These are phyloP conservation scores for Unio delphinus DNA, from an alignment of 2,888 invertebrate species.

Conservation along the genomic window DNA sequence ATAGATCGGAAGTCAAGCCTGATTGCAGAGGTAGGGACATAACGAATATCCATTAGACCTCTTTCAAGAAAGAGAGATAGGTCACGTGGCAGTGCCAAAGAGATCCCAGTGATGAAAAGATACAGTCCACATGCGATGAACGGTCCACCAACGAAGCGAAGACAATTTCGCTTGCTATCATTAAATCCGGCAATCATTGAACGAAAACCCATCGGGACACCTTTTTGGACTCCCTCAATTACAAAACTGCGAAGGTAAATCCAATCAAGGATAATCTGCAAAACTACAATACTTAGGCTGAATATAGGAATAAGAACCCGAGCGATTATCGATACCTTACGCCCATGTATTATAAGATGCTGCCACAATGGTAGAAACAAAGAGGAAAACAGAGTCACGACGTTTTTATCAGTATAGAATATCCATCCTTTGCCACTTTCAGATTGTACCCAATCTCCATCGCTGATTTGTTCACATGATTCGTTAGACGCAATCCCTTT, in stretches of 20 bases:
- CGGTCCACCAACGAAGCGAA: constrained; percentile 29
- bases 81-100: constrained; percentile 21
- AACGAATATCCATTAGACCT: constrained; percentile 13
- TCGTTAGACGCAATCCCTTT: too few species aligned
- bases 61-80: constrained; percentile 14
- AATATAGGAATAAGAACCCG: constrained; percentile 18
- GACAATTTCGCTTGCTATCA: constrained; percentile 24
- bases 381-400: not conserved
- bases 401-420: not conserved
- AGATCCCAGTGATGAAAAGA: constrained; percentile 1
- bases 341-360: not conserved
- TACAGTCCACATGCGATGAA: too few species aligned
- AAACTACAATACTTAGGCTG: constrained; percentile 16
- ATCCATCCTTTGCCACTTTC: not conserved
- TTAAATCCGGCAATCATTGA: constrained; percentile 33
- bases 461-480: not conserved
- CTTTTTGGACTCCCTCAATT: constrained; percentile 19
- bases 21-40: constrained; percentile 5
- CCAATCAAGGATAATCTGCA: constrained; percentile 29
- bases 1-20: constrained; percentile 3
- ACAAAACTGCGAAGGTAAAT: constrained; percentile 17
- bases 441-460: not conserved
- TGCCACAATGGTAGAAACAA: too few species aligned
- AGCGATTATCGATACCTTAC: constrained; percentile 5
- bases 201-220: constrained; percentile 34